Conservation (phyloP, 2,113 vertebrate genomes). For the Cinclus cinclus region DNA sequence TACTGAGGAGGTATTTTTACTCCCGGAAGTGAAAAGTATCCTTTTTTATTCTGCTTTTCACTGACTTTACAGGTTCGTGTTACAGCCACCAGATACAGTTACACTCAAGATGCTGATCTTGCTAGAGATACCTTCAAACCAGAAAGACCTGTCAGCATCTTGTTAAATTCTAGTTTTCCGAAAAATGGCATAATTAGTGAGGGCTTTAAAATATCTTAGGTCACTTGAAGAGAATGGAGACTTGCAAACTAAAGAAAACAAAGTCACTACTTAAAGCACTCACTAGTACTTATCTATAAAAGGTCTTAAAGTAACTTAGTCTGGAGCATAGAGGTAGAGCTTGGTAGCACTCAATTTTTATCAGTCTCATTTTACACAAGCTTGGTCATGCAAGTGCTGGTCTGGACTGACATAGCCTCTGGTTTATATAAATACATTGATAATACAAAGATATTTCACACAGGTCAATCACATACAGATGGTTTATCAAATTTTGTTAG, state of each 20-base stretch:
- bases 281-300: neutral
- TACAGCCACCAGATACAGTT: neutral
- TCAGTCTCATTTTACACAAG: neutral
- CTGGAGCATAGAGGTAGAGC: neutral
- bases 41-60: neutral
- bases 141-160: neutral
- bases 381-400: neutral
- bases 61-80: neutral
- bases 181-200: neutral
- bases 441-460: neutral
- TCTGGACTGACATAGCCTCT: neutral
- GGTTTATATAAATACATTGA: neutral
- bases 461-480: neutral
- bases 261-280: neutral
- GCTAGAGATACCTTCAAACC: neutral
- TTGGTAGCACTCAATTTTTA: neutral
- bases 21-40: neutral
- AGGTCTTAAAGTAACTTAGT: neutral
- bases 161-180: neutral
- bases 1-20: neutral
- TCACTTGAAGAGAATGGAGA: neutral
- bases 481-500: neutral
- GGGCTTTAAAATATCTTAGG: neutral
- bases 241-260: neutral
- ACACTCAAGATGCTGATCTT: neutral